Base-by-base conservation (phyloP, 2,888 invertebrate genomes). In the Sphaeridia pumilis region DNA sequence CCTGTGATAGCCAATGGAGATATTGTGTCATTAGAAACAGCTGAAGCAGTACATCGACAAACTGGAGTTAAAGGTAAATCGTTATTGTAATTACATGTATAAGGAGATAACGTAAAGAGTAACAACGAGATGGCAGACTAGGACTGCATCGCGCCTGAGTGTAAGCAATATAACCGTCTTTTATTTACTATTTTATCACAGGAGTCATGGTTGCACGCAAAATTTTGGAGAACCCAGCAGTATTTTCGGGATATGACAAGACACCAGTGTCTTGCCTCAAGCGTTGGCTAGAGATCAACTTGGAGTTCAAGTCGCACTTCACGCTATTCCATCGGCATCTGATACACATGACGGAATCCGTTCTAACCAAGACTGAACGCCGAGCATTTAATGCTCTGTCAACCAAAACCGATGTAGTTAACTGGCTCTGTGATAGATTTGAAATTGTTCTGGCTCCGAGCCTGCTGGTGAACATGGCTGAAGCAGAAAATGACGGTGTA, bases 1-100 rank as follows among this genome's bases (percentile, higher is more conserved):
- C 95, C 97, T 1, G 74, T 97, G 0, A 78, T 95, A 60, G 93
- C 87, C 0, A 98, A 98, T 74, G 97, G 97, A 34, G 92, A 90
- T 66, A 76, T 93, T 0, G 84, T 80, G 66, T 78, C 75, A 44
- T 72, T 86, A 54, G 69, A 76, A n/a, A 85, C 86, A 69, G 88
- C 86, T 26, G 69, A 79, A 54, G 67, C 72, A 14, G 73, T 94
- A 35, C 77, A 81, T 60, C 70, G 78, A 35, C 66, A 70, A 53
- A 84, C 89, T 0, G 78, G 80, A n/a, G 74, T 72, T 1, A 67
- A 74, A 59, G 63, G 66, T 58, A 43, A 22, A 1, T 44, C 27
- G 49, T 20, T n/a, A 28, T 26, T 49, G 31, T 46, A 17, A 49
- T 25, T 21, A 42, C 46, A 42, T 46, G 10, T 17, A 28, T 27